These are phyloP conservation scores for Encarsia formosa DNA, from an alignment of 2,888 invertebrate genomes.

Conservation along the genomic window DNA sequence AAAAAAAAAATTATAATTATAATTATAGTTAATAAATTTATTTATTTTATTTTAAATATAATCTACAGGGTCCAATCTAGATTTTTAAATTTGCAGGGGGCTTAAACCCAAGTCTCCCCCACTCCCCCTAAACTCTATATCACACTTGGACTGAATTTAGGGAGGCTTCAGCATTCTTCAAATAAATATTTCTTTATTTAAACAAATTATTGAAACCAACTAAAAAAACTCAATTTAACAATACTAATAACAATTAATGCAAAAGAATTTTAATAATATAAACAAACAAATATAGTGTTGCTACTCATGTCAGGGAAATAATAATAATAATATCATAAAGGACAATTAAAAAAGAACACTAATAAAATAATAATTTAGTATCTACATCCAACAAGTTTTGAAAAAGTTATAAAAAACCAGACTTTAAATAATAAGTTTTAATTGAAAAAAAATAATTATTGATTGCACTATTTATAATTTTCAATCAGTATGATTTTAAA, in stretches of 20 bases:
- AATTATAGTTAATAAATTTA: slow-evolving; percentile 14
- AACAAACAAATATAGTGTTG: too few relatives aligned
- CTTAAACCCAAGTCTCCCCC: neutral
- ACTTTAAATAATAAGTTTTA: neutral
- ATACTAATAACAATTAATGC: too few relatives aligned
- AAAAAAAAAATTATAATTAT: slow-evolving; percentile 42
- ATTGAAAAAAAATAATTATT: neutral
- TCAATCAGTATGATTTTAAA: neutral
- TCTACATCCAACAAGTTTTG: too few relatives aligned
- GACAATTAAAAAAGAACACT: neutral
- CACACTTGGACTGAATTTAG: too few relatives aligned
- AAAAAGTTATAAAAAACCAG: neutral
- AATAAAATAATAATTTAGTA: neutral
- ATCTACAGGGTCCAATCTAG: neutral
- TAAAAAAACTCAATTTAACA: too few relatives aligned
- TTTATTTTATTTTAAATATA: slow-evolving; percentile 5
- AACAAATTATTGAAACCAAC: neutral
- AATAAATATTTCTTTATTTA: neutral
- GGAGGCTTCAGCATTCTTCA: too few relatives aligned
- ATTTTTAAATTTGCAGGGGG: neutral
- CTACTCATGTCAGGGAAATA: too few relatives aligned
- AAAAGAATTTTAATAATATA: too few relatives aligned
- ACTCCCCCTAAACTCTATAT: too few relatives aligned
- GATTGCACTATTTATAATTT: neutral
- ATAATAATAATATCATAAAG: too few relatives aligned